Percentiles rank a stretch among this genome's conserved stretches.
Evolutionary conservation across 1,140 invertebrate genomes (phyloP).

Genomic region (Akabosia matsudoensis): DNA sequence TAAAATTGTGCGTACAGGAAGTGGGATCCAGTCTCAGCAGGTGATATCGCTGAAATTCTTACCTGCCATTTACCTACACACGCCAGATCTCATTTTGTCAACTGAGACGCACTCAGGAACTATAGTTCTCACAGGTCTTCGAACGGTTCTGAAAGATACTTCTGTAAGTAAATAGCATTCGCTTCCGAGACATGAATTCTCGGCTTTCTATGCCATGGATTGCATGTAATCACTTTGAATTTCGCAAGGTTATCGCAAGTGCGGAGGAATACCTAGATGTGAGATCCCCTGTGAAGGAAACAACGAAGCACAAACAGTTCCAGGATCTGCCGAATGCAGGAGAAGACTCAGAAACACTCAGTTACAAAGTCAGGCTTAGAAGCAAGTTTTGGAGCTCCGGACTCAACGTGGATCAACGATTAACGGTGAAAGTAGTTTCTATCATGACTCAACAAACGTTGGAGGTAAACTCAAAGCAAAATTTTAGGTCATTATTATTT

Average conservation of each 20-base stretch:
- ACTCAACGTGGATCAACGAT: not conserved
- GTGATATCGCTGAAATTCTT: not conserved
- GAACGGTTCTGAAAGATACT: not conserved
- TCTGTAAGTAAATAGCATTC: not conserved
- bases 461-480: not conserved
- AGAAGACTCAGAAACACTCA: not conserved
- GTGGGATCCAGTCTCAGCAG: not conserved
- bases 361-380: not conserved
- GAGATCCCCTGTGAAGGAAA: not conserved
- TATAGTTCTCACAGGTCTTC: not conserved
- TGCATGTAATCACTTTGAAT: not conserved
- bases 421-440: not conserved
- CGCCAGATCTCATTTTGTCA: not conserved
- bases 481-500: no score
- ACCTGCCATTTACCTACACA: not conserved
- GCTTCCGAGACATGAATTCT: not conserved
- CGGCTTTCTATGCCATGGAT: not conserved
- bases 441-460: not conserved
- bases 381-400: slow-evolving; percentile 1
- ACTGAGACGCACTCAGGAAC: not conserved
- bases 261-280: not conserved
- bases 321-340: not conserved
- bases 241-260: not conserved
- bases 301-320: not conserved
- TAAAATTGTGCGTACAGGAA: no score